Percentiles rank a stretch among this genome's conserved stretches.
Evolutionary conservation across 2,888 invertebrate species (phyloP).

Genomic region (Drosophila gaucha): DNA sequence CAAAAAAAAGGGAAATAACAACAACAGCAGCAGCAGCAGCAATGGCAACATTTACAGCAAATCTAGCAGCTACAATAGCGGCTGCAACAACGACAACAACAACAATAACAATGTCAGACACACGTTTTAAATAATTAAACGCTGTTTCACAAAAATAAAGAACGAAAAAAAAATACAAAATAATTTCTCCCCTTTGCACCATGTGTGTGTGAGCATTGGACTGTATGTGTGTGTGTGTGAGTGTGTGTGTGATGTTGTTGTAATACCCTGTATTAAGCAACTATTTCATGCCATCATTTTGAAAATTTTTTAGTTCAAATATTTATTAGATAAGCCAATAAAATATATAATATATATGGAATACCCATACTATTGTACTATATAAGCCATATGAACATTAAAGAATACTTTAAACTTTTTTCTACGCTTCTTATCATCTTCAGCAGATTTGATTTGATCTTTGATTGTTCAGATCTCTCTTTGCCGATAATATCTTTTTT

Average conservation of each 20-base stretch:
- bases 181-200: conserved; percentile 31
- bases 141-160: conserved; percentile 23
- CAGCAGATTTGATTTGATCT: too few species aligned
- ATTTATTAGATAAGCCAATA: too few species aligned
- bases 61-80: conserved; percentile 40
- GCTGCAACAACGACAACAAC: conserved; percentile 29
- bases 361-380: too few species aligned
- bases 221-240: background rate
- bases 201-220: background rate
- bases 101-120: conserved; percentile 51
- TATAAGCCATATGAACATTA: too few species aligned
- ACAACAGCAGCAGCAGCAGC: conserved; percentile 36
- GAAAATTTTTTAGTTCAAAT: too few species aligned
- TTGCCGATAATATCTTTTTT: too few species aligned
- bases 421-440: too few species aligned
- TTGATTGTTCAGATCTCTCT: too few species aligned
- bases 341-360: too few species aligned
- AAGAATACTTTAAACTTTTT: too few species aligned
- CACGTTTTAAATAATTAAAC: conserved; percentile 64
- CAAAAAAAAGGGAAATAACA: conserved; percentile 24
- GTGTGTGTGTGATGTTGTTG: conserved; percentile 8
- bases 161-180: conserved; percentile 10
- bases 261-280: conserved; percentile 5
- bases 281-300: conserved; percentile 15
- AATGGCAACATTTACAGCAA: conserved; percentile 50